Conservation (phyloP, 1,140 invertebrate genomes). For the Muscidifurax raptorellus region DNA sequence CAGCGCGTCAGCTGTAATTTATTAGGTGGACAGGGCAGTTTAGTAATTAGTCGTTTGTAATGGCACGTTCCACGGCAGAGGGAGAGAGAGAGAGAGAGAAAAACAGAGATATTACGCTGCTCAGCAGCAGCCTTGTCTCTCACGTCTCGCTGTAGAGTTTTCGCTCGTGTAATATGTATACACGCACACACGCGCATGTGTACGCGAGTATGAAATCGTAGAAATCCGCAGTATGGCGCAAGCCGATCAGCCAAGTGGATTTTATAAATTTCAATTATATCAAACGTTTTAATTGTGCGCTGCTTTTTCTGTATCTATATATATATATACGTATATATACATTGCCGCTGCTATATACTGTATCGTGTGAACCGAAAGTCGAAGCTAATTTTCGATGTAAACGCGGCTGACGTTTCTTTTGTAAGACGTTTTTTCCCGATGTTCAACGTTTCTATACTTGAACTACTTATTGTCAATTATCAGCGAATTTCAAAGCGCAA, state of each 20-base stretch:
- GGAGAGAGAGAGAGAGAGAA: not conserved
- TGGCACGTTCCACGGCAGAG: conserved; percentile 47
- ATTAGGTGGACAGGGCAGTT: conserved; percentile 64
- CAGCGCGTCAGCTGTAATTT: conserved; percentile 60
- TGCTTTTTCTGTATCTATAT: not conserved
- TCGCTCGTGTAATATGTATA: not conserved
- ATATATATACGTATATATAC: no score
- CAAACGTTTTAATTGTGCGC: conserved; percentile 25
- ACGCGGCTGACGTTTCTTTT: not conserved
- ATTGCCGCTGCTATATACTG: not conserved
- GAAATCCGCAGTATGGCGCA: conserved; percentile 20
- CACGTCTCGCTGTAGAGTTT: conserved; percentile 43
- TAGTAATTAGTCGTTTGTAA: conserved; percentile 67
- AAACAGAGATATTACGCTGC: conserved; percentile 37
- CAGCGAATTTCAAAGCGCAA: not conserved
- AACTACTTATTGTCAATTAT: not conserved
- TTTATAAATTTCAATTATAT: conserved; percentile 46
- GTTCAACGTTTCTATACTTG: not conserved
- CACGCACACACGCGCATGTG: not conserved
- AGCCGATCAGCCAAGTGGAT: conserved; percentile 34
- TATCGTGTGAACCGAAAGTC: not conserved
- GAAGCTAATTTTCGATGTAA: not conserved
- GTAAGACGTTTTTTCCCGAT: not conserved
- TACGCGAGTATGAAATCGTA: conserved; percentile 5
- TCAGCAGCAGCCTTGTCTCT: not conserved